Conservation (phyloP, 2,113 vertebrate species). For the Xiphophorus couchianus region DNA sequence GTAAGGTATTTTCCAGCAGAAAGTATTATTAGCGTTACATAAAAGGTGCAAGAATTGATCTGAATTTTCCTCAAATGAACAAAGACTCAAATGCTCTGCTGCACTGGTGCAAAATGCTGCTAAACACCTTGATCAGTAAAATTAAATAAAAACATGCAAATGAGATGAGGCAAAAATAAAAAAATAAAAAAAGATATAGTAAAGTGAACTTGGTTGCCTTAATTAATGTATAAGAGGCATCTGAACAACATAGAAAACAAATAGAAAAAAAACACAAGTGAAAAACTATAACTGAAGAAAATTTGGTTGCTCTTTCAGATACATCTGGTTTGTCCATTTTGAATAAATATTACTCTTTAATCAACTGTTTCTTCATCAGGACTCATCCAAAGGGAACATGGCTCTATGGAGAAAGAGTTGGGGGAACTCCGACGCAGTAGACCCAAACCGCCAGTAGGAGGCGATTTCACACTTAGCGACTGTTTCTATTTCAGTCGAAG, state of each 20-base stretch:
- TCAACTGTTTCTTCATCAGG: constrained; percentile 70
- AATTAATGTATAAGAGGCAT: neutral
- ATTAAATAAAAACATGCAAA: neutral
- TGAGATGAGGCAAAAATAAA: neutral
- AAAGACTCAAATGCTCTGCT: neutral
- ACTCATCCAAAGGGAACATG: constrained; percentile 90
- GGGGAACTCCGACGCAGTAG: constrained; percentile 81
- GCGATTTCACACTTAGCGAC: constrained; percentile 91
- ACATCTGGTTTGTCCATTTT: neutral
- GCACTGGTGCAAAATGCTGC: neutral
- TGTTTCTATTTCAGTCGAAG: constrained; percentile 92
- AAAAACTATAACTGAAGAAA: too few relatives aligned
- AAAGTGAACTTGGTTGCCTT: neutral
- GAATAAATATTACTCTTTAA: neutral
- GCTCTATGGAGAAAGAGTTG: constrained; percentile 91
- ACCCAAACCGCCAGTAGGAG: constrained; percentile 74
- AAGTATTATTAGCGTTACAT: neutral
- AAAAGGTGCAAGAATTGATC: neutral
- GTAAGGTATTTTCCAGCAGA: neutral
- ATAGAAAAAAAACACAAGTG: too few relatives aligned
- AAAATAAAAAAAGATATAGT: neutral
- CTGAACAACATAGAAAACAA: too few relatives aligned
- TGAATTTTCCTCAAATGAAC: neutral
- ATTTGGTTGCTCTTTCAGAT: neutral
- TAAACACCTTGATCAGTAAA: neutral